Percentiles rank a stretch among this genome's conserved stretches.
phyloP scores from a whole-genome alignment of 1,140 invertebrate species.

The Epicauta chinensis region DNA sequence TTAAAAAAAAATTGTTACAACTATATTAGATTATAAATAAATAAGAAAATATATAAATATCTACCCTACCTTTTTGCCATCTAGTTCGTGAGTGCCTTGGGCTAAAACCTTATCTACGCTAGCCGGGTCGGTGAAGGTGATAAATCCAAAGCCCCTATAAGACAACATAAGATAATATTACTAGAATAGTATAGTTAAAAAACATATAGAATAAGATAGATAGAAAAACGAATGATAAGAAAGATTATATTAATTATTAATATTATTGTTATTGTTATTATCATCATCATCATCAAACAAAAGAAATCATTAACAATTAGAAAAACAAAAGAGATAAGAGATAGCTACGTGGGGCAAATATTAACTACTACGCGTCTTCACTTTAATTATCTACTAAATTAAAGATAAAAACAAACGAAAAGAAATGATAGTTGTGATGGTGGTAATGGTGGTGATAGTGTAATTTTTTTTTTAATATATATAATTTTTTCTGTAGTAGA shows the following conservation, averaged over 20 bases:
- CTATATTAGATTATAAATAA: conserved; percentile 9
- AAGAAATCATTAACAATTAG: too few species aligned
- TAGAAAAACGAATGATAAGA: too few species aligned
- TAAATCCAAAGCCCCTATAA: conserved; percentile 96
- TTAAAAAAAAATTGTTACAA: neutral
- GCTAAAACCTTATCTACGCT: conserved; percentile 93
- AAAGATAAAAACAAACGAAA: neutral
- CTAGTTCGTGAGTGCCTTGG: conserved; percentile 88
- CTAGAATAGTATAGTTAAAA: conserved; percentile 18
- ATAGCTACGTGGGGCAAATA: conserved; percentile 17
- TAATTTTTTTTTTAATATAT: neutral
- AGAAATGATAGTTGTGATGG: neutral
- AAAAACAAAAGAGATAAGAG: conserved; percentile 14
- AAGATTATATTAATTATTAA: too few species aligned
- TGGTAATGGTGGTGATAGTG: neutral
- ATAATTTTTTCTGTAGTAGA: too few species aligned
- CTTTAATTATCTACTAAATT: conserved; percentile 24
- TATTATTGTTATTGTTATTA: too few species aligned
- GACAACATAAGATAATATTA: conserved; percentile 45
- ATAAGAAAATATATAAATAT: conserved; percentile 20
- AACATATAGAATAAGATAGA: neutral
- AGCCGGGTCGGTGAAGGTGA: conserved; percentile 88
- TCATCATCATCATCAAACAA: too few species aligned
- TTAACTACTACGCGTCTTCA: conserved; percentile 21
- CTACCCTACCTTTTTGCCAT: conserved; percentile 85